A percentile compares a stretch with the other conserved stretches of the same genome.
phyloP scores from a whole-genome alignment of 2,797 vertebrate species.

The Distichodus sexfasciatus region DNA sequence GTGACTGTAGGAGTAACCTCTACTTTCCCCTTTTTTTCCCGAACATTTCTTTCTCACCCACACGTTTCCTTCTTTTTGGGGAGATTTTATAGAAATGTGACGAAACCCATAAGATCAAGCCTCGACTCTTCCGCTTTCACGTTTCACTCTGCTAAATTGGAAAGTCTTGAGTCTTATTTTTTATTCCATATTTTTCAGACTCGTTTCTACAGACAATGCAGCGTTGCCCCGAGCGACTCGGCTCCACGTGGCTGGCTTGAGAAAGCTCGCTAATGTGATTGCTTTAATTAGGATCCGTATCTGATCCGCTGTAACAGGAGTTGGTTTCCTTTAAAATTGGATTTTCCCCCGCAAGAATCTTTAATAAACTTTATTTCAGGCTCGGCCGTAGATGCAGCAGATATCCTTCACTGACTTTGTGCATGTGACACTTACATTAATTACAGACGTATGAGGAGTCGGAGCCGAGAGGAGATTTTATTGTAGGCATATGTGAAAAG shows the following conservation, averaged over 20 bases:
- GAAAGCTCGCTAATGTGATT: constrained; percentile 28
- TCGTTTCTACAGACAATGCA: not conserved
- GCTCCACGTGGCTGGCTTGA: not conserved
- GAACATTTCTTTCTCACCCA: too few species aligned
- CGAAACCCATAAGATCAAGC: too few species aligned
- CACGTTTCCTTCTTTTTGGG: too few species aligned
- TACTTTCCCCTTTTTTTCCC: too few species aligned
- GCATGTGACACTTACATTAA: constrained; percentile 20
- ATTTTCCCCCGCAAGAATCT: constrained; percentile 49
- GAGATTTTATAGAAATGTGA: too few species aligned
- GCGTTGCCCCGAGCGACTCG: not conserved
- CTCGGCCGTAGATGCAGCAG: constrained; percentile 1
- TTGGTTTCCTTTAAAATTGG: constrained; percentile 63
- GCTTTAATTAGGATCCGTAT: constrained; percentile 67
- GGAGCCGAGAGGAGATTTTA: not conserved
- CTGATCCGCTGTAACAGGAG: constrained; percentile 62
- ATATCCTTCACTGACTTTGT: constrained; percentile 7
- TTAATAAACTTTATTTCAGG: constrained; percentile 50
- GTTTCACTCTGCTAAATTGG: not conserved
- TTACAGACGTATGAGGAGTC: constrained; percentile 9
- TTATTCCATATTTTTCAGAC: not conserved
- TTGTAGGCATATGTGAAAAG: too few species aligned
- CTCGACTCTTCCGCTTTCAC: not conserved
- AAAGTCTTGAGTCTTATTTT: too few species aligned
- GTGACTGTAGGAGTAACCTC: too few species aligned